These are phyloP conservation scores for Glossophaga mutica DNA, from an alignment of 2,797 vertebrate genomes.

Conservation along the genomic window DNA sequence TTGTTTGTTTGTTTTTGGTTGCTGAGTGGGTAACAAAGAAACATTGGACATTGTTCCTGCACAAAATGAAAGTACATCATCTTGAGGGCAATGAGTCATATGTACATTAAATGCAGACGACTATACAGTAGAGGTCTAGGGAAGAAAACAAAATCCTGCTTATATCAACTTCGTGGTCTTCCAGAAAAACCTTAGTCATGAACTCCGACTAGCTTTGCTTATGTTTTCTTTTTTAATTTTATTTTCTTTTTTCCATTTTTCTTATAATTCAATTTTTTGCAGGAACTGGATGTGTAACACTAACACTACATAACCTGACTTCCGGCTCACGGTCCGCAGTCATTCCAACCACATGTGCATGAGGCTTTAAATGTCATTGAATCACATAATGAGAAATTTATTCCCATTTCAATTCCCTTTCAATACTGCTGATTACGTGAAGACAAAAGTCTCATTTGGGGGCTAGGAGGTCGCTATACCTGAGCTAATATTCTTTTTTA, in stretches of 20 bases:
- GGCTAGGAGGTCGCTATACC: background rate
- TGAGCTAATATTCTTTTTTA: background rate
- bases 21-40: background rate
- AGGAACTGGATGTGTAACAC: no score
- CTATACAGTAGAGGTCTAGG: background rate
- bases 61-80: background rate
- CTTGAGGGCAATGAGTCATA: background rate
- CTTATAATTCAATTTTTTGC: background rate
- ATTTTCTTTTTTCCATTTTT: background rate
- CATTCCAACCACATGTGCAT: background rate
- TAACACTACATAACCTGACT: background rate
- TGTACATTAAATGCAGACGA: background rate
- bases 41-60: background rate
- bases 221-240: background rate
- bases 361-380: background rate
- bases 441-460: constrained; percentile 4
- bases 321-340: background rate
- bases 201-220: background rate
- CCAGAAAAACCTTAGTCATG: background rate
- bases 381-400: constrained; percentile 7
- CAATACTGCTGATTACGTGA: background rate
- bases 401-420: constrained; percentile 6
- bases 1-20: background rate
- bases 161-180: background rate
- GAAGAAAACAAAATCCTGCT: background rate